Base-by-base conservation (phyloP, 2,113 vertebrate genomes). In the Indri indri region DNA sequence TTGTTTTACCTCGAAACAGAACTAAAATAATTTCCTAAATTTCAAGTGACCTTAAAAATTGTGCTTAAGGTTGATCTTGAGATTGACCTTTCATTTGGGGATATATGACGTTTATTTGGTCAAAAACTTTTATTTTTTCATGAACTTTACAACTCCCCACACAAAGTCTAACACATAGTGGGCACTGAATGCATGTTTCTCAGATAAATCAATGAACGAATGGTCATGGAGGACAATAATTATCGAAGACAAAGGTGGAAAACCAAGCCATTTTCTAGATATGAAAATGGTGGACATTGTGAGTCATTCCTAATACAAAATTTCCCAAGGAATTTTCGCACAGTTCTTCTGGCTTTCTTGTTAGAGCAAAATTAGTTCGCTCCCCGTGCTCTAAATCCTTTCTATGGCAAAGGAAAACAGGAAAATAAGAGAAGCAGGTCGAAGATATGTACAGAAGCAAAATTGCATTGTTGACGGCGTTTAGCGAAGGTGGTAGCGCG, bases 1-100 rank as follows among this genome's bases (percentile, higher is more conserved):
- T 84, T 81, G 23, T 57, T 81, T 80, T 65, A 42, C 8, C 6
- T 63, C 52, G 52, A 42, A 71, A 47, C 6, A 93, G 23, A 83
- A 27, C 63, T 52, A 74, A 93, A 85, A 70, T 37, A 89, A 65
- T 40, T 45, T 73, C 42, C 32, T 79, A 30, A 80, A 40, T 87
- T 87, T 88, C 82, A 85, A 91, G 25, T 70, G 50, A 34, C 40
- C 63, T 93, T 74, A 40, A 47, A n/a, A 45, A 79, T 18, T 32
- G 8, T 32, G 32, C 5, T 57, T 18, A 6, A 1, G 27, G 20
- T n/a, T 93, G n/a, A 25, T 66, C 14, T 61, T 76, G 87, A 71
- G 63, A 52, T 4, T 52, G 54, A 6, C 13, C 16, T 90, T 76
- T 76, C 37, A 42, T 32, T 52, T 70, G 14, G 27, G 47, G 18